phyloP scores from a whole-genome alignment of 2,888 invertebrate species.

The Calameuta pallipes region DNA sequence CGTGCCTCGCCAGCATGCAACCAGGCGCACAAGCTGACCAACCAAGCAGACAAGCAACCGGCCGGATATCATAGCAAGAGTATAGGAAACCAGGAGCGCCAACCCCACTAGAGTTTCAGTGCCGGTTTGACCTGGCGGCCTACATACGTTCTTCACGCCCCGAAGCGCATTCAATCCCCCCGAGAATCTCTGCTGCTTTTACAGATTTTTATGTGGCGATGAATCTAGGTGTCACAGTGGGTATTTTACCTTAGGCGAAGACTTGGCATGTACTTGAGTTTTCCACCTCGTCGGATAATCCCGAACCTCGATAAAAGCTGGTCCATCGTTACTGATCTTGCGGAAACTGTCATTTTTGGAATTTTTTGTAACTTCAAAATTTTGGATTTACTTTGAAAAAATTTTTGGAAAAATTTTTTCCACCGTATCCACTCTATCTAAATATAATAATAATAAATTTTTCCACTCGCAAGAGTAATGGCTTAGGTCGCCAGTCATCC shows the following conservation, averaged over 20 bases:
- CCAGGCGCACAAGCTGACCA: not conserved
- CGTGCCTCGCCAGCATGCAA: constrained; percentile 3
- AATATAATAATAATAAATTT: not conserved
- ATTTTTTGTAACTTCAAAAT: not conserved
- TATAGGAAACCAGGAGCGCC: constrained; percentile 12
- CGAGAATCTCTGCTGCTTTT: constrained; percentile 35
- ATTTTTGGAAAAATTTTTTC: too few species aligned
- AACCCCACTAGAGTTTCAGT: constrained; percentile 29
- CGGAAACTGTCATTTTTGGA: too few species aligned
- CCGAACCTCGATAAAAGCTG: not conserved
- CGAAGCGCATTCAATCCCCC: constrained; percentile 46
- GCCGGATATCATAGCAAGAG: constrained; percentile 4
- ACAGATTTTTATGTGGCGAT: constrained; percentile 3
- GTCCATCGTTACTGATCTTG: rapidly evolving
- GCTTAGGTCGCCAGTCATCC: not conserved
- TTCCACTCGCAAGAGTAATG: not conserved
- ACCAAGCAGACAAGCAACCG: constrained; percentile 1
- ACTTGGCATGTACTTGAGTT: not conserved
- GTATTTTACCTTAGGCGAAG: not conserved
- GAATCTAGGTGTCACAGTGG: constrained; percentile 9
- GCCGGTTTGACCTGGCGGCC: constrained; percentile 45
- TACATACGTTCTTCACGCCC: constrained; percentile 39
- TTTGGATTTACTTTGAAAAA: not conserved
- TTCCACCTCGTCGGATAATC: not conserved
- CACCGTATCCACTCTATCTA: too few species aligned